These are phyloP conservation scores for Pseudomyrmex sp. DNA, from an alignment of 1,140 invertebrate species.

Conservation along the genomic window DNA sequence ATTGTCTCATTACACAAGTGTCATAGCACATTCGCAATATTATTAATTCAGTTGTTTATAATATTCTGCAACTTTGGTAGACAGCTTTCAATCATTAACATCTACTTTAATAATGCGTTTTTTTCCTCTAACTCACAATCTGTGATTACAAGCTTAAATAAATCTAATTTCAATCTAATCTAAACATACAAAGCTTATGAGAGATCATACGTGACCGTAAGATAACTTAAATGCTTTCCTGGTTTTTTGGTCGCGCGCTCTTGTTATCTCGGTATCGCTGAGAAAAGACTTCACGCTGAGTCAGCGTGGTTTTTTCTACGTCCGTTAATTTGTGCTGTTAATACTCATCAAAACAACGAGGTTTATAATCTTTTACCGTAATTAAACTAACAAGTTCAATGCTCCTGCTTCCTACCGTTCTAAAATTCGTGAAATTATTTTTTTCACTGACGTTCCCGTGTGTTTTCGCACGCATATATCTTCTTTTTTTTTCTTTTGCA, in stretches of 20 bases:
- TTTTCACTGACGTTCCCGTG: not conserved
- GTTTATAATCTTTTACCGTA: conserved; percentile 24
- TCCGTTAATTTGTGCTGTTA: conserved; percentile 20
- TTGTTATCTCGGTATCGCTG: not conserved
- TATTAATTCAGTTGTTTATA: conserved; percentile 21
- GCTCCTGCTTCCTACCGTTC: not conserved
- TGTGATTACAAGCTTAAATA: not conserved
- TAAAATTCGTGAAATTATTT: not conserved
- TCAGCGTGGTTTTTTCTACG: not conserved
- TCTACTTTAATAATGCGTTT: not conserved
- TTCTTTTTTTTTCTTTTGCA: conserved; percentile 3
- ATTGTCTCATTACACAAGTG: not conserved
- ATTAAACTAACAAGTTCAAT: conserved; percentile 36
- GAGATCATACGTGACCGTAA: conserved; percentile 22
- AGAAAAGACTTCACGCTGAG: not conserved
- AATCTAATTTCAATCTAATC: not conserved
- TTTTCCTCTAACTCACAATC: not conserved
- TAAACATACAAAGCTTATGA: conserved; percentile 6
- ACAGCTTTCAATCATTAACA: conserved; percentile 23
- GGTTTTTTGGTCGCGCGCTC: not conserved
- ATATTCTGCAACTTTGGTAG: conserved; percentile 25
- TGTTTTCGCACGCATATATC: not conserved
- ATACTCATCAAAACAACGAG: conserved; percentile 17
- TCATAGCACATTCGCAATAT: conserved; percentile 4
- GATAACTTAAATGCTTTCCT: not conserved